phyloP scores from a whole-genome alignment of 2,797 vertebrate species.

The Chiroxiphia lanceolata region DNA sequence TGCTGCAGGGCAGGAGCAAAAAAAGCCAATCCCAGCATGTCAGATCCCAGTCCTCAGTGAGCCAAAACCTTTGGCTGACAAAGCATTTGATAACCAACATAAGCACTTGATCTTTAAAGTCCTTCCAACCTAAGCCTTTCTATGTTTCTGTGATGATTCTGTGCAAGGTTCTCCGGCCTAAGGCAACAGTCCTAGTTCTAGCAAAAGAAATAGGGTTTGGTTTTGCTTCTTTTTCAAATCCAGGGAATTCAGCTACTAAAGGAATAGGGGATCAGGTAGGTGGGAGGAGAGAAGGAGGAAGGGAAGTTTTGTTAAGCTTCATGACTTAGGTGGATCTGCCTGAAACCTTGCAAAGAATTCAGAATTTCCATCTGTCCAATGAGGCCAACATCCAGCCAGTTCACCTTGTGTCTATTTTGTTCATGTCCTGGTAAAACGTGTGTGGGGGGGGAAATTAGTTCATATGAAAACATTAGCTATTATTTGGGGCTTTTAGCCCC shows the following conservation, averaged over 20 bases:
- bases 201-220: not conserved
- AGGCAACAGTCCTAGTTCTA: not conserved
- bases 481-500: not conserved
- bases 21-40: not conserved
- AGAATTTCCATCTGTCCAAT: not conserved
- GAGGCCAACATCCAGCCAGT: not conserved
- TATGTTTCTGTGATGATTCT: not conserved
- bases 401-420: not conserved
- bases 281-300: not conserved
- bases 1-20: not conserved
- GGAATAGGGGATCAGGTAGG: not conserved
- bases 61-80: not conserved
- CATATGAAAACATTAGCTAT: not conserved
- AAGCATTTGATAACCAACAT: not conserved
- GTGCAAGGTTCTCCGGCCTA: not conserved
- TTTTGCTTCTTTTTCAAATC: not conserved
- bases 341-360: not conserved
- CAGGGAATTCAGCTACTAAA: not conserved
- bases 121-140: not conserved
- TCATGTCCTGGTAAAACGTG: not conserved
- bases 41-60: not conserved
- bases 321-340: not conserved
- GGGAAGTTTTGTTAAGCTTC: not conserved
- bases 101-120: not conserved
- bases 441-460: accelerated